These are phyloP conservation scores for Holothuria glaberrima DNA, from an alignment of 35 echinoderm and acorn worm species.

Conservation along the genomic window DNA sequence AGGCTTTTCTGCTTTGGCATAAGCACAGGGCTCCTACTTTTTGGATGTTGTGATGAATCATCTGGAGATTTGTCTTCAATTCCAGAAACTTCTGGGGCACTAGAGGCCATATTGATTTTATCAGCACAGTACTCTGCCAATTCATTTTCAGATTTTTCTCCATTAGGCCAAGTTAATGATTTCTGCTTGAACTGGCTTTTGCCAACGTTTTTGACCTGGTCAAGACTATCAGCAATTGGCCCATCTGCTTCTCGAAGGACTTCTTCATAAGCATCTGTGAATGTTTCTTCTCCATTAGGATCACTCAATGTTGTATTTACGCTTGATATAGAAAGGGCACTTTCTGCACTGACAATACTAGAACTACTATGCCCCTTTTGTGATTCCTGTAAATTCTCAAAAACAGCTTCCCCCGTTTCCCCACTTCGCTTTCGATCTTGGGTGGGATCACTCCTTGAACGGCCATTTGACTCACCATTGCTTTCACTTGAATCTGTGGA, in stretches of 20 bases:
- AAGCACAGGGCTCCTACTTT: constrained; percentile 29
- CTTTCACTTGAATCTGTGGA: constrained; percentile 55
- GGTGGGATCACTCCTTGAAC: constrained; percentile 65
- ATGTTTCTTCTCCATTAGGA: constrained; percentile 47
- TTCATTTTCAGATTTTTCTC: constrained; percentile 54
- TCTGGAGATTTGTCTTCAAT: constrained; percentile 8
- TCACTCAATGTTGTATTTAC: constrained; percentile 63
- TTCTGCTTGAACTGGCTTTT: constrained; percentile 66
- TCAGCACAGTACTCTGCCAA: constrained; percentile 41
- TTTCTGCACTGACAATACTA: constrained; percentile 68
- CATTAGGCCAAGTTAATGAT: constrained; percentile 71
- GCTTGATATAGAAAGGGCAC: constrained; percentile 66
- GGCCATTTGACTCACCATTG: constrained; percentile 54
- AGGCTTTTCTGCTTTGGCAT: constrained; percentile 46
- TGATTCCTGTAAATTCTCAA: constrained; percentile 45
- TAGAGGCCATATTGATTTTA: constrained; percentile 41
- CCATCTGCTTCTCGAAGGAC: constrained; percentile 54
- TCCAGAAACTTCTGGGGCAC: constrained; percentile 54
- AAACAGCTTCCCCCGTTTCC: not conserved
- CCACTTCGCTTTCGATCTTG: constrained; percentile 61
- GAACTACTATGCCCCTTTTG: constrained; percentile 32
- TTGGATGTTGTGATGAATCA: not conserved
- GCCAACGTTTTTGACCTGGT: constrained; percentile 38
- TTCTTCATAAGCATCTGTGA: constrained; percentile 56
- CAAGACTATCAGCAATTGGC: constrained; percentile 32